phyloP scores from a whole-genome alignment of 2,113 vertebrate species.

The Hemibagrus wyckioides region DNA sequence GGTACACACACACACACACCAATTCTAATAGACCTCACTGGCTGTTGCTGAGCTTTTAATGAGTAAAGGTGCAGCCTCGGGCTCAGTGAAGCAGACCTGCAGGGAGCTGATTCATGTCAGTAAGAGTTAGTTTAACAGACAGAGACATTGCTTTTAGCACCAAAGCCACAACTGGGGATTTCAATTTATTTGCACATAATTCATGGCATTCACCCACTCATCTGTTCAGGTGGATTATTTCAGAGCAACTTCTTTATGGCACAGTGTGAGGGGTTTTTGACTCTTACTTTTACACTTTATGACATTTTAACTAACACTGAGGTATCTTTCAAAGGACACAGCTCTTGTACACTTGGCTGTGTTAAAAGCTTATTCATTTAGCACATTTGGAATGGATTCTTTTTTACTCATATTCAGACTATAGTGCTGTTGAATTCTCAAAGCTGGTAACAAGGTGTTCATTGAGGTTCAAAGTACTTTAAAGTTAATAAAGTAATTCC shows the following conservation, averaged over 20 bases:
- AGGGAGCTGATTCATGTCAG: conserved; percentile 40
- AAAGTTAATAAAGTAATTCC: not conserved
- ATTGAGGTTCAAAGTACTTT: not conserved
- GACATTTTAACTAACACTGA: conserved; percentile 4
- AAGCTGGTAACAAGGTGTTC: no score
- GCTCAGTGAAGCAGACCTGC: conserved; percentile 29
- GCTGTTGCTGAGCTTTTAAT: conserved; percentile 48
- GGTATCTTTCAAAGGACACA: not conserved
- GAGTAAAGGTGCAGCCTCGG: conserved; percentile 43
- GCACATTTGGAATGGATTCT: not conserved
- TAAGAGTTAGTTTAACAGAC: conserved; percentile 31
- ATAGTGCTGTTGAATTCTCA: not conserved
- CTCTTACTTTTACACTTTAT: not conserved
- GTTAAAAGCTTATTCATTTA: not conserved
- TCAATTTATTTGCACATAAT: conserved; percentile 13
- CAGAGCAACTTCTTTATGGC: not conserved
- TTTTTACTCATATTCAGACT: not conserved
- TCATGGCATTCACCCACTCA: conserved; percentile 24
- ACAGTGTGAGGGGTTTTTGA: not conserved
- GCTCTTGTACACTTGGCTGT: not conserved
- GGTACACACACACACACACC: conserved; percentile 43
- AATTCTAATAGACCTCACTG: conserved; percentile 48
- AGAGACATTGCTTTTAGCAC: conserved; percentile 17
- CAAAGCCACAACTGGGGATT: conserved; percentile 18
- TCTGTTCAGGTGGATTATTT: conserved; percentile 10